Evolutionary conservation across 1,140 invertebrate genomes (phyloP), one percentile per base, ranked within the genome.

Genomic region (Triops longicaudatus): DNA sequence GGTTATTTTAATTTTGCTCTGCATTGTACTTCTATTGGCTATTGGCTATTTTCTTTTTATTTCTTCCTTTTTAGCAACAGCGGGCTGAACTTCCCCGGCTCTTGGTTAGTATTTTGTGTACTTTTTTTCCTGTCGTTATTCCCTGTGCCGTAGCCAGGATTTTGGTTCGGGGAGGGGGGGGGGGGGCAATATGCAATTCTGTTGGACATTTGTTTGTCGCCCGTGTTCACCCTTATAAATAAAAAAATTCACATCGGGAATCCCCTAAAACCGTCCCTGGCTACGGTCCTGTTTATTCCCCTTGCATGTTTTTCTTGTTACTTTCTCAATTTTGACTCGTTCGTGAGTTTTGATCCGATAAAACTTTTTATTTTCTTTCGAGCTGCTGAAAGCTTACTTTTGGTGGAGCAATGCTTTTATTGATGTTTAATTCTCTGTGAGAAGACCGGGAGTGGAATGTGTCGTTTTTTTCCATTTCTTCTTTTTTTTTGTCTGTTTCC

Each of bases 61-160:
- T 41, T n/a, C 72, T 22, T 37, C 31, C 37, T 28, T 79, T 80
- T 82, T 81, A 82, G 80, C 82, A 80, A 74, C 79, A 82, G 76
- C 80, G 81, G 78, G 80, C 81, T 72, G 82, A 81, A 77, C 79
- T 82, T 72, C 82, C 81, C 72, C 81, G 81, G 77, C 78, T 82
- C 72, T 80, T 82, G 81, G 82, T 82, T 79, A 82, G 81, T 81
- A 80, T 79, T 73, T 78, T 31, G 44, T 12, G 72, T 77, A 44
- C 50, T 78, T 63, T 63, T 12, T 44, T 22, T 63, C 50, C 14
- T 17, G 5, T 63, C 6, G 14, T 63, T 63, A 6, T 63, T 43
- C 11, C 43, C 43, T n/a, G n/a, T n/a, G n/a, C n/a, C n/a, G n/a
- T n/a, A n/a, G n/a, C n/a, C n/a, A n/a, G n/a, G n/a, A n/a, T n/a